Evolutionary conservation across 2,797 vertebrate species (phyloP).

Genomic region (Hoplostethus mediterraneus): DNA sequence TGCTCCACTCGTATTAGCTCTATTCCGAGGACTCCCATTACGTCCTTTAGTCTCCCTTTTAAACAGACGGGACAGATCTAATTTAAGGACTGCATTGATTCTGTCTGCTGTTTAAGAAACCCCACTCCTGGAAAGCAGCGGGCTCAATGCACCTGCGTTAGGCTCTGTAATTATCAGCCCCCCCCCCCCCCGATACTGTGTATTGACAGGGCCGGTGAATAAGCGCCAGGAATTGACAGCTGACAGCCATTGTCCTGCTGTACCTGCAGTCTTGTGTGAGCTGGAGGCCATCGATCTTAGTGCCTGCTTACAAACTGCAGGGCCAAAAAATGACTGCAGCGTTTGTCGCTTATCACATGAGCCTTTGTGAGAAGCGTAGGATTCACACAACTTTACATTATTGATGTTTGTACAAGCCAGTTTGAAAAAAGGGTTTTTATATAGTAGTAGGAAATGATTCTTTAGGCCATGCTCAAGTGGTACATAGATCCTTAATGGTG

Average conservation of each 20-base stretch:
- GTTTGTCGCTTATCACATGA: constrained; percentile 15
- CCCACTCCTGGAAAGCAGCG: constrained; percentile 18
- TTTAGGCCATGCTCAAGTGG: too few species aligned
- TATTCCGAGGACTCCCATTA: constrained; percentile 20
- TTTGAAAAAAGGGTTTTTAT: too few species aligned
- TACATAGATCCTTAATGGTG: too few species aligned
- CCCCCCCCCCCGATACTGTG: constrained; percentile 8
- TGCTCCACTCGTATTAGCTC: constrained; percentile 29
- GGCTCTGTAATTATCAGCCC: constrained; percentile 19
- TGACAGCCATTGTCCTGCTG: constrained; percentile 7
- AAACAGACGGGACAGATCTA: constrained; percentile 37
- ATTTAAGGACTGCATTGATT: constrained; percentile 53
- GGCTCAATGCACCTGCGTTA: constrained; percentile 25
- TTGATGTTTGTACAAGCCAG: neutral
- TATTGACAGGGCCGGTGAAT: constrained; percentile 23
- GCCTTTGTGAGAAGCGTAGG: neutral
- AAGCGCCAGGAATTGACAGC: constrained; percentile 13
- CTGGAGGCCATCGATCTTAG: constrained; percentile 11
- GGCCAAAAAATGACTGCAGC: constrained; percentile 15
- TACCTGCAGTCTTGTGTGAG: constrained; percentile 14
- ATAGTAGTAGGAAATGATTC: too few species aligned
- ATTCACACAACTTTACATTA: too few species aligned
- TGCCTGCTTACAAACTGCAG: neutral
- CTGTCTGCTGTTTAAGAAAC: constrained; percentile 23
- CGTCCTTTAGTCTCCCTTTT: constrained; percentile 19